Evolutionary conservation across 2,797 vertebrate genomes (phyloP), one percentile per base, ranked within the genome.

Genomic region (Bryconaethiops microstoma): DNA sequence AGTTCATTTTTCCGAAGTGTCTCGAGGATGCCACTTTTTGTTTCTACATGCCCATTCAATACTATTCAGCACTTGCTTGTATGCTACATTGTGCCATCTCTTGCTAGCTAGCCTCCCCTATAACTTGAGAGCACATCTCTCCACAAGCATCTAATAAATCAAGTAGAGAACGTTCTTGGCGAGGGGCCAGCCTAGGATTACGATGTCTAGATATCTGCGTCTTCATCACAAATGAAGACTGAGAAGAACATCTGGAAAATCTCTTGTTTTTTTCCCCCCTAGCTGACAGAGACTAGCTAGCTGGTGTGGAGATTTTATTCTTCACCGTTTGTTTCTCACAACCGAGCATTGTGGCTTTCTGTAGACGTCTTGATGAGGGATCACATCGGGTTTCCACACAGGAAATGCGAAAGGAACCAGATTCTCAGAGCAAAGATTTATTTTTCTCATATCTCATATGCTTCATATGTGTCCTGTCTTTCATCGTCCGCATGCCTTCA

Each of bases 131-230:
- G 77, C 81, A 79, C 79, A 82, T 82, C 74, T 62, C 65, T 83
- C 29, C 76, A 69, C 82, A 75, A 79, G 82, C 72, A 69, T 29
- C 76, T 73, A 52, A 84, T 86, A 85, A 86, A 86, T 88, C 86
- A 86, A 19, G 19, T 17, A 60, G 80, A 55, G 79, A 83, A 82
- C 69, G 71, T 84, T 82, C 78, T 80, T 85, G 82, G 84, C 77
- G 6, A 62, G 10, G 25, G 40, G 84, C 85, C 87, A 86, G 68
- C 52, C 64, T 74, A 65, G 79, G 75, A 84, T 85, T 86, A 86
- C 65, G 62, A 75, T 85, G 84, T 88, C 86, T 86, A 85, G 86
- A 87, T 88, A 88, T 85, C 77, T 87, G 84, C 57, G 55, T 86
- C 84, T 87, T 85, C 77, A 85, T 84, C 83, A 85, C 21, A 82